These are phyloP conservation scores for Ctenochaetus hawaiiensis DNA, from an alignment of 2,797 vertebrate genomes.

Conservation along the genomic window DNA sequence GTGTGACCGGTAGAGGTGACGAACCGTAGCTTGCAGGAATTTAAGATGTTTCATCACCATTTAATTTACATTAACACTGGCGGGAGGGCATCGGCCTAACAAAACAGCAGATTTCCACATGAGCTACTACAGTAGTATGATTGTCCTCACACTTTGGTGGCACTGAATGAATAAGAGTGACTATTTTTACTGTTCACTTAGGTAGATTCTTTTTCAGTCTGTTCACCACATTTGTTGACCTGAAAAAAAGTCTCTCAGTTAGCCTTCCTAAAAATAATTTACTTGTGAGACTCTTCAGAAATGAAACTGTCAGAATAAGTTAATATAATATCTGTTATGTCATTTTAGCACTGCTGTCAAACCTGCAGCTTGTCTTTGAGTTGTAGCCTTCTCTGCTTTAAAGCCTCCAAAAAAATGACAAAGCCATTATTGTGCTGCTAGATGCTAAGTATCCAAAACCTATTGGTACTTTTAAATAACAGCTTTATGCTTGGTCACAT, in stretches of 20 bases:
- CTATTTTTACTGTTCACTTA: slow-evolving; percentile 12
- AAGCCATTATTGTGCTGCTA: slow-evolving; percentile 22
- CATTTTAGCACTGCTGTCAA: background rate
- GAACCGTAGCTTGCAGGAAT: slow-evolving; percentile 35
- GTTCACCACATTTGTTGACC: slow-evolving; percentile 3
- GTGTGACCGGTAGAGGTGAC: slow-evolving; percentile 41
- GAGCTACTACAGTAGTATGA: slow-evolving; percentile 22
- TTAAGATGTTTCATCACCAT: slow-evolving; percentile 41
- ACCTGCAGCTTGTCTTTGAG: background rate
- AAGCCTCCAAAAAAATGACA: slow-evolving; percentile 22
- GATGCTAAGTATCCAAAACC: slow-evolving; percentile 43
- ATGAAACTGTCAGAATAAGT: slow-evolving; percentile 8
- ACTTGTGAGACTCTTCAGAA: background rate
- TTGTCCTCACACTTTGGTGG: slow-evolving; percentile 45
- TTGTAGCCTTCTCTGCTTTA: background rate
- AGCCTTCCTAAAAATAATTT: slow-evolving; percentile 23
- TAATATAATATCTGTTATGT: background rate
- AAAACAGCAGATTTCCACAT: slow-evolving; percentile 53
- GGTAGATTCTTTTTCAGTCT: slow-evolving; percentile 4
- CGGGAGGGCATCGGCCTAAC: slow-evolving; percentile 35
- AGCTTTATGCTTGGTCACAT: slow-evolving; percentile 55
- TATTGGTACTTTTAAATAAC: slow-evolving; percentile 52
- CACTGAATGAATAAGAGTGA: slow-evolving; percentile 15
- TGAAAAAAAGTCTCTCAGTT: background rate
- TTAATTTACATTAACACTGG: slow-evolving; percentile 47